phyloP scores from a whole-genome alignment of 2,888 invertebrate species.

The Odontocerum albicorne region DNA sequence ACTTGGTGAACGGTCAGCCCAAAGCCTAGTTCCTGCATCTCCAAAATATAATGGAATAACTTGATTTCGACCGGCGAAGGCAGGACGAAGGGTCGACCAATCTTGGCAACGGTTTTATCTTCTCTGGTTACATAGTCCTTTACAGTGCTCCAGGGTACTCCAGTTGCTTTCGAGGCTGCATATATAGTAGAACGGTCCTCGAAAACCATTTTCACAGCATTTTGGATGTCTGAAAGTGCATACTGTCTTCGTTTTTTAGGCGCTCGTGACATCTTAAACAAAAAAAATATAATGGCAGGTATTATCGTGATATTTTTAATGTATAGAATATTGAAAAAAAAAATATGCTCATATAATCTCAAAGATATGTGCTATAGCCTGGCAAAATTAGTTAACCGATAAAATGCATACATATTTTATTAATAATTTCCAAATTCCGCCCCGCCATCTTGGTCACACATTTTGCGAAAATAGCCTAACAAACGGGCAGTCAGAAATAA shows the following conservation, averaged over 20 bases:
- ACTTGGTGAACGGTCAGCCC: slow-evolving; percentile 25
- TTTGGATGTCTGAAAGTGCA: slow-evolving; percentile 2
- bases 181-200: slow-evolving; percentile 1
- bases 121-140: slow-evolving; percentile 9
- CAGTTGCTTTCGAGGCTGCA: slow-evolving; percentile 11
- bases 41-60: slow-evolving; percentile 18
- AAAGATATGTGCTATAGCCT: not conserved
- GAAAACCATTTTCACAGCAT: not conserved
- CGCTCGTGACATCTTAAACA: not conserved
- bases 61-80: not conserved
- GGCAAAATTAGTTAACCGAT: not conserved
- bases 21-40: slow-evolving; percentile 4
- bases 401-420: too few species aligned
- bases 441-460: not conserved
- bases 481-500: not conserved
- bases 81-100: slow-evolving; percentile 5
- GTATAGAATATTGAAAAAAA: not conserved
- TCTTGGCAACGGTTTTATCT: slow-evolving; percentile 2
- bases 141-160: slow-evolving; percentile 14
- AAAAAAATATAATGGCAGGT: slow-evolving; percentile 3
- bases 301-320: slow-evolving; percentile 3
- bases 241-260: slow-evolving; percentile 4
- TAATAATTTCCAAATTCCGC: not conserved
- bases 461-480: slow-evolving; percentile 8
- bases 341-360: slow-evolving; percentile 1